Evolutionary conservation across 2,797 vertebrate species (phyloP), one percentile per base, ranked within the genome.

Genomic region (Enoplosus armatus): DNA sequence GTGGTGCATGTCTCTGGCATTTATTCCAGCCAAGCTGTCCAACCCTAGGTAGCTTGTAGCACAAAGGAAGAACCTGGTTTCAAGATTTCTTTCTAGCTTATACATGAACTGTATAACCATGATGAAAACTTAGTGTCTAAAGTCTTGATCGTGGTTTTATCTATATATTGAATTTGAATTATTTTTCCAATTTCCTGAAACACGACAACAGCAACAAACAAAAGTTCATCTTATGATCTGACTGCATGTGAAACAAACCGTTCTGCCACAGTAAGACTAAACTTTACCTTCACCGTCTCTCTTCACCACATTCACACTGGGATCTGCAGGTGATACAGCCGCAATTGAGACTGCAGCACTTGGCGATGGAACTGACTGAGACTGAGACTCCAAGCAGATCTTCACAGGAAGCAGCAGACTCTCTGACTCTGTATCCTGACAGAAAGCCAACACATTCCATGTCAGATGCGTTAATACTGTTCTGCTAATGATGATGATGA

Each of bases 381-480:
- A 10, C 29, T 8, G 15, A 20, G 50, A 47, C 43, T 72, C 67
- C 1, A 24, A 1, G 37, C 55, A 26, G 35, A 77, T 31, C 0
- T 0, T 6, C 27, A 81, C 39, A 24, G 66, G 71, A 26, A 22
- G 0, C 63, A 93, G 75, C 60, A 93, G 64, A 85, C 89, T 93
- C 76, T 71, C 35, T 5, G 92, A 94, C 4, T 91, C 87, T 1
- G 27, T 22, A 16, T 88, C 87, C 94, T 94, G 58, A 62, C 24
- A 77, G 45, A n/a, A 77, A 51, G 55, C 4, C 55, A 37, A 68
- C 8, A 67, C 9, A 11, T 24, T 9, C 26, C 5, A 29, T 11
- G 27, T 53, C 27, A 63, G 20, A 29, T 2, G 29, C 31, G 5
- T 41, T 27, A 27, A 54, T 4, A 12, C 26, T 18, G 9, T 31